Evolutionary conservation across 23 tunicate genomes (phyloP).

Genomic region (Ciona savignyi): DNA sequence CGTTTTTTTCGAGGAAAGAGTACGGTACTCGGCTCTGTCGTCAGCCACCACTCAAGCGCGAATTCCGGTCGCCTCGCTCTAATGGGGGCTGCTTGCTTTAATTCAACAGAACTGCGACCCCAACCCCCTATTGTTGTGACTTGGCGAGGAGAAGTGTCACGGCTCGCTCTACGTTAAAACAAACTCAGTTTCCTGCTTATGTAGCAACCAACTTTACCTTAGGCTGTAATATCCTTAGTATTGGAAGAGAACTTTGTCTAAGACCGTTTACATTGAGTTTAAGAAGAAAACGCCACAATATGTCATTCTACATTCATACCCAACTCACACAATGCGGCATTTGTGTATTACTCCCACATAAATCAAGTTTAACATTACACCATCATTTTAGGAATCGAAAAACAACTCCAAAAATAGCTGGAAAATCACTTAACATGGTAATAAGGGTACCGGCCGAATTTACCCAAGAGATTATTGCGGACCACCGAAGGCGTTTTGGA

Average conservation of each 20-base stretch:
- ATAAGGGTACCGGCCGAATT: background rate
- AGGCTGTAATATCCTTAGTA: too few relatives aligned
- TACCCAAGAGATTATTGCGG: background rate
- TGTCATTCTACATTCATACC: too few relatives aligned
- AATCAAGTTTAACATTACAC: too few relatives aligned
- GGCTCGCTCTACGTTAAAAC: background rate
- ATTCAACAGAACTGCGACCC: background rate
- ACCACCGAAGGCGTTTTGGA: background rate
- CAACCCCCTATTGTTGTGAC: background rate
- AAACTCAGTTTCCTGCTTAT: background rate
- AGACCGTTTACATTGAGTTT: too few relatives aligned
- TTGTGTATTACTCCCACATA: too few relatives aligned
- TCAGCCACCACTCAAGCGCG: background rate
- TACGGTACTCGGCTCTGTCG: background rate
- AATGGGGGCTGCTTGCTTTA: background rate
- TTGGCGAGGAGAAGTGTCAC: background rate
- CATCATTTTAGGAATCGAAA: too few relatives aligned
- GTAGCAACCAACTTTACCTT: too few relatives aligned
- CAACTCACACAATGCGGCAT: too few relatives aligned
- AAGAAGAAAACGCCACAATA: background rate
- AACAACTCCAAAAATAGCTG: background rate
- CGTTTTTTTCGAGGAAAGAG: background rate
- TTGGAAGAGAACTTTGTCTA: too few relatives aligned
- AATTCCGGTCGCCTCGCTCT: slow-evolving; percentile 1
- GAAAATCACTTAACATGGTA: background rate